phyloP scores from a whole-genome alignment of 1,140 invertebrate genomes.

The Drosophila trapezifrons region DNA sequence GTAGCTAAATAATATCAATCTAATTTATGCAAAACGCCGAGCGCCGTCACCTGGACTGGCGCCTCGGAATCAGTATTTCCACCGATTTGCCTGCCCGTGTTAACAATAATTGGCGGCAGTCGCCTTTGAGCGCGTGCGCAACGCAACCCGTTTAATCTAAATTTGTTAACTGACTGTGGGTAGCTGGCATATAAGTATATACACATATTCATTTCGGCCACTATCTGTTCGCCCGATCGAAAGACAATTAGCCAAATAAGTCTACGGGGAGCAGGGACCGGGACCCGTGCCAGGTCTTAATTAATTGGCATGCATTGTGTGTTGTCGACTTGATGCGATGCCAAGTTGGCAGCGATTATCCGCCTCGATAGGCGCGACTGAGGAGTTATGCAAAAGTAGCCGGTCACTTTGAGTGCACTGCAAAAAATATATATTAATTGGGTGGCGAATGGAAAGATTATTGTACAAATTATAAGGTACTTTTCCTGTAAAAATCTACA shows the following conservation, averaged over 20 bases:
- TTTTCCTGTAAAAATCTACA: too few species aligned
- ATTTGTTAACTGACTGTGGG: conserved; percentile 20
- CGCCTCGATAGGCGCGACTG: conserved; percentile 46
- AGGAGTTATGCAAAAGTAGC: conserved; percentile 52
- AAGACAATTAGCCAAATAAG: conserved; percentile 78
- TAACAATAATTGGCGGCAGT: conserved; percentile 58
- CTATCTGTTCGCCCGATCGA: conserved; percentile 61
- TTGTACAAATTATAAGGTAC: fast-evolving
- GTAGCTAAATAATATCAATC: conserved; percentile 61
- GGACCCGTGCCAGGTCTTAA: conserved; percentile 63
- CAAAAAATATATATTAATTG: background rate
- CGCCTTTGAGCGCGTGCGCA: conserved; percentile 49
- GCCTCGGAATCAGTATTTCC: conserved; percentile 38
- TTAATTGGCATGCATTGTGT: conserved; percentile 79
- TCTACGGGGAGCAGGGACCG: conserved; percentile 50
- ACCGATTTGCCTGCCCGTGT: conserved; percentile 34
- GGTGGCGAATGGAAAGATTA: too few species aligned
- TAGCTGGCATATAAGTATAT: conserved; percentile 2
- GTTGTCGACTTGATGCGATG: conserved; percentile 63
- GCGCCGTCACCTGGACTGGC: conserved; percentile 65
- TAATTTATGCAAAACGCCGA: conserved; percentile 64
- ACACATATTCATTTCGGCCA: conserved; percentile 21
- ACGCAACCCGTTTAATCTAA: conserved; percentile 54
- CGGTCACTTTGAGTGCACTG: background rate
- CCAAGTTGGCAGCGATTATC: conserved; percentile 71